Conservation (phyloP, 2,113 vertebrate genomes). For the Burhinus bistriatus region DNA sequence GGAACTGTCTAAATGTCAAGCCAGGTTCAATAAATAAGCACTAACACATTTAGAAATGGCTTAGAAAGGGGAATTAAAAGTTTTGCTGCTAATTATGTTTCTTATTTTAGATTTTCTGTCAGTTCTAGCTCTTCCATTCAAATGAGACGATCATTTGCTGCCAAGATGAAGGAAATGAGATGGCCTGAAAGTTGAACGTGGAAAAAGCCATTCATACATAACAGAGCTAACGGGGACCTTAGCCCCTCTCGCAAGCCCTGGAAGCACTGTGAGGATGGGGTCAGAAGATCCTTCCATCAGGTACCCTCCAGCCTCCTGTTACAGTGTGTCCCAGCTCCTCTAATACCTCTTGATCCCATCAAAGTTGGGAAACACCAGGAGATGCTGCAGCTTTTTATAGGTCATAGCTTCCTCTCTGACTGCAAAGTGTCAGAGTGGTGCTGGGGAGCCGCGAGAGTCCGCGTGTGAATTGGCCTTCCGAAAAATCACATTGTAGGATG, state of each 20-base stretch:
- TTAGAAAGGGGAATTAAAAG: slow-evolving; percentile 35
- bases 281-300: background rate
- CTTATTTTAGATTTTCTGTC: slow-evolving; percentile 35
- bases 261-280: background rate
- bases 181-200: background rate
- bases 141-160: background rate
- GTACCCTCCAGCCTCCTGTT: background rate
- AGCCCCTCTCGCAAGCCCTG: background rate
- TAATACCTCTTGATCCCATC: background rate
- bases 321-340: background rate
- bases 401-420: background rate
- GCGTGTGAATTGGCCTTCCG: background rate
- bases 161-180: background rate
- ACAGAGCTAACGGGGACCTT: background rate
- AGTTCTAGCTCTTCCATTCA: slow-evolving; percentile 1
- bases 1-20: slow-evolving; percentile 2
- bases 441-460: background rate
- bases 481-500: background rate
- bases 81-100: slow-evolving; percentile 34
- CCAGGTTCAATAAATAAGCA: background rate
- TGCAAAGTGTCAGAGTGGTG: background rate
- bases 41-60: background rate
- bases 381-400: background rate
- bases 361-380: background rate
- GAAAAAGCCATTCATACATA: background rate